phyloP scores from a whole-genome alignment of 1,140 invertebrate genomes.

The Lepidostoma basale region DNA sequence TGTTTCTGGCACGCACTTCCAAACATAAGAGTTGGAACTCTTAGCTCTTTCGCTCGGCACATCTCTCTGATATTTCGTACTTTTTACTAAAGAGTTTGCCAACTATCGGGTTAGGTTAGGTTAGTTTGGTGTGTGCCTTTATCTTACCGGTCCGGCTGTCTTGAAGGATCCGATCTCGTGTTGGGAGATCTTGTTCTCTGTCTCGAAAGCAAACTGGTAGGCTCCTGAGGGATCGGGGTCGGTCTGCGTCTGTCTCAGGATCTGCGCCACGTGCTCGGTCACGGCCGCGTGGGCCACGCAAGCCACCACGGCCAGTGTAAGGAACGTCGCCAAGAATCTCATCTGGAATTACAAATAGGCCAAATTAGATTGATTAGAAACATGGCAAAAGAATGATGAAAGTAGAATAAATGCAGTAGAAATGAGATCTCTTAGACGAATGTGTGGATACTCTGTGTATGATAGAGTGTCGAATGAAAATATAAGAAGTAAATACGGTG shows the following conservation, averaged over 20 bases:
- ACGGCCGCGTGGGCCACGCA: neutral
- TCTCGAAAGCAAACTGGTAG: constrained; percentile 55
- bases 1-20: neutral
- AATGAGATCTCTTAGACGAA: too few relatives aligned
- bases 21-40: neutral
- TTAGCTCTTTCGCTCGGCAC: neutral
- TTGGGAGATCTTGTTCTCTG: constrained; percentile 56
- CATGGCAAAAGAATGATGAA: too few relatives aligned
- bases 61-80: too few relatives aligned
- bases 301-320: neutral
- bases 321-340: neutral
- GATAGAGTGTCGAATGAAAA: too few relatives aligned
- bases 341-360: neutral
- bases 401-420: too few relatives aligned
- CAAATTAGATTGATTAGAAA: too few relatives aligned
- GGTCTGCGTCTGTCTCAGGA: neutral
- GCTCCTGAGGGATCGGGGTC: constrained; percentile 51
- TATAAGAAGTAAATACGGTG: too few relatives aligned
- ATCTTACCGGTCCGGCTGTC: constrained; percentile 39
- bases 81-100: neutral
- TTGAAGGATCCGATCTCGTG: constrained; percentile 56
- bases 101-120: neutral
- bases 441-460: too few relatives aligned
- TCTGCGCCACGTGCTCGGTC: neutral
- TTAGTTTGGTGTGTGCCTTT: neutral